A percentile compares a stretch with the other conserved stretches of the same genome.
Evolutionary conservation across 2,797 vertebrate genomes (phyloP).

Genomic region (Hephaestus fuliginosus): DNA sequence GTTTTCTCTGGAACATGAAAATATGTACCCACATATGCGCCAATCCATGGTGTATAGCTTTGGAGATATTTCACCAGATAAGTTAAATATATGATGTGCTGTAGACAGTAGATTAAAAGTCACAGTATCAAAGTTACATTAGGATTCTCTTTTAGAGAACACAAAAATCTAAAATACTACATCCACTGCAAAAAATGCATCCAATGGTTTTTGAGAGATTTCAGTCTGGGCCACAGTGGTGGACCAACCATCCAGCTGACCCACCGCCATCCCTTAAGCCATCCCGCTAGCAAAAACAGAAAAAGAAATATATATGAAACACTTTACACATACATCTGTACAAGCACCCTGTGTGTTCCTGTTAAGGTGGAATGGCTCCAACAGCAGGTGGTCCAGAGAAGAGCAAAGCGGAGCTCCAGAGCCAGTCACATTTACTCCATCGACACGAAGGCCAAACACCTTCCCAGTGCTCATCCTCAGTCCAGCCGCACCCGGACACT

Average conservation of each 20-base stretch:
- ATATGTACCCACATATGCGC: neutral
- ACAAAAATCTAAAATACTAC: neutral
- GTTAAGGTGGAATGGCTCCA: constrained; percentile 96
- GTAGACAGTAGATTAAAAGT: neutral
- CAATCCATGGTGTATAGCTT: neutral
- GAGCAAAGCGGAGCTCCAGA: constrained; percentile 90
- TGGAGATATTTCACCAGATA: neutral
- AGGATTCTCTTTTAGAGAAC: neutral
- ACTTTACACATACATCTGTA: neutral
- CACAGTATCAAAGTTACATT: neutral
- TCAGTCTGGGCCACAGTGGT: neutral
- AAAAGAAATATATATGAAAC: no score
- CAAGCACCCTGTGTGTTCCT: constrained; percentile 26
- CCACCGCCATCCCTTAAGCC: neutral
- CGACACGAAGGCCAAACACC: constrained; percentile 41
- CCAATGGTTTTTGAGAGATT: neutral
- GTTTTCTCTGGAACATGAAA: neutral
- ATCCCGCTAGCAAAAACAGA: neutral
- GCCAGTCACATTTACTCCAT: constrained; percentile 44
- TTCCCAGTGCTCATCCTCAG: constrained; percentile 6
- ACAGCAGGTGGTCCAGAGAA: constrained; percentile 92
- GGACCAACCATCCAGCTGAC: neutral
- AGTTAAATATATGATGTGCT: neutral
- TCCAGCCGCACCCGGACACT: constrained; percentile 69
- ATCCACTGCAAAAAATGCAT: no score